Evolutionary conservation across 2,797 vertebrate species (phyloP).

Genomic region (Tenualosa thibaudeaui): DNA sequence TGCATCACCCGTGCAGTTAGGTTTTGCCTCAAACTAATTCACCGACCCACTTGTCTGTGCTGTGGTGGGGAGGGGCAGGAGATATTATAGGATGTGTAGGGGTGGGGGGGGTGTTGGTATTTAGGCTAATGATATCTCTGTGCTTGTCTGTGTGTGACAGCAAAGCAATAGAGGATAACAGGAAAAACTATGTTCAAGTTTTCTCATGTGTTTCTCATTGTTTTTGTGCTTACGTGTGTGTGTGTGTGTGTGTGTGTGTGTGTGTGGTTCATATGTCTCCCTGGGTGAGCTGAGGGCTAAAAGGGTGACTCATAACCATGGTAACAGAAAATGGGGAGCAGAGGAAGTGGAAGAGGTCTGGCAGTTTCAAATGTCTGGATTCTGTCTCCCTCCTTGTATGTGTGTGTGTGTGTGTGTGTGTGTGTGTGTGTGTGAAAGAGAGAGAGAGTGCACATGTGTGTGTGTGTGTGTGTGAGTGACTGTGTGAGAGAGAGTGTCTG

Average conservation of each 20-base stretch:
- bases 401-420: not conserved
- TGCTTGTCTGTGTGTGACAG: too few species aligned
- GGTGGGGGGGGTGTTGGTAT: too few species aligned
- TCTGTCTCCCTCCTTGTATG: not conserved
- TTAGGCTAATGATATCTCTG: too few species aligned
- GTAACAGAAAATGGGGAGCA: slow-evolving; percentile 19
- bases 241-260: slow-evolving; percentile 13
- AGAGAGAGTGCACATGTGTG: not conserved
- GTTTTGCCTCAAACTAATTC: not conserved
- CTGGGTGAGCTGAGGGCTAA: slow-evolving; percentile 19
- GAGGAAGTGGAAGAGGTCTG: slow-evolving; percentile 5
- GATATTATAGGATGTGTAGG: not conserved
- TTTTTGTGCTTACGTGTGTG: not conserved
- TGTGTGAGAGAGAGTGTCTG: not conserved
- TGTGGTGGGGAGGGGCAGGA: not conserved
- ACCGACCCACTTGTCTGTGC: not conserved
- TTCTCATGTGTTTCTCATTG: too few species aligned
- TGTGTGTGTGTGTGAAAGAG: not conserved
- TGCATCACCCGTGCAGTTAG: not conserved
- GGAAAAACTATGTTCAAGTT: too few species aligned
- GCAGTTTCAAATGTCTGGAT: slow-evolving; percentile 10
- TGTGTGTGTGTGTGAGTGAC: not conserved
- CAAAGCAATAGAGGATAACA: too few species aligned
- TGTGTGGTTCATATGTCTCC: slow-evolving; percentile 13
- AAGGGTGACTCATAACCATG: slow-evolving; percentile 12